Evolutionary conservation across 2,888 invertebrate genomes (phyloP).

Genomic region (Maniola hyperantus): DNA sequence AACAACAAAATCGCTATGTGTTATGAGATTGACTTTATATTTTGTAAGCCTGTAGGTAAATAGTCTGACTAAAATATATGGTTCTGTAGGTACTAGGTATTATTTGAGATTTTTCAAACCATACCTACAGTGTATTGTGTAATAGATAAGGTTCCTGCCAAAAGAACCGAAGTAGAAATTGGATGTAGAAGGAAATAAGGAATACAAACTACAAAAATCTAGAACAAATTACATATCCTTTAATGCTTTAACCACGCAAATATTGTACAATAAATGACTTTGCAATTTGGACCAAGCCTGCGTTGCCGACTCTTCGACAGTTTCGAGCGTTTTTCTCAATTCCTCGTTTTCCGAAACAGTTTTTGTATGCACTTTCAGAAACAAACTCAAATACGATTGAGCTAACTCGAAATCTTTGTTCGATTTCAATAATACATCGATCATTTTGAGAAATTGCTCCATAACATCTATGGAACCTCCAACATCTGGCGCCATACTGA

Average conservation of each 20-base stretch:
- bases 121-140: no score
- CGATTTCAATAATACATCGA: slow-evolving; percentile 86
- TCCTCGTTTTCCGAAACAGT: slow-evolving; percentile 80
- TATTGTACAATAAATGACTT: slow-evolving; percentile 87
- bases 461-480: slow-evolving; percentile 88
- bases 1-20: slow-evolving; percentile 8
- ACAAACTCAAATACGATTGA: slow-evolving; percentile 94
- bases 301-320: slow-evolving; percentile 83
- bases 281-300: slow-evolving; percentile 86
- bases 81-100: no score
- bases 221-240: slow-evolving; percentile 80
- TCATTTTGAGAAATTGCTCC: slow-evolving; percentile 89
- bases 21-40: not conserved
- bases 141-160: not conserved
- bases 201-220: slow-evolving; percentile 34
- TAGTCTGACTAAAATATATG: no score
- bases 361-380: slow-evolving; percentile 90
- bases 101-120: no score
- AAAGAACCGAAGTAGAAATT: not conserved
- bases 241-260: slow-evolving; percentile 89
- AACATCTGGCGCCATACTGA: slow-evolving; percentile 88
- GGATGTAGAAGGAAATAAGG: not conserved
- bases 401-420: slow-evolving; percentile 94
- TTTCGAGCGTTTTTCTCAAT: slow-evolving; percentile 79
- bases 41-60: no score